Evolutionary conservation across 2,888 invertebrate genomes (phyloP).

Genomic region (Caenorhabditis sp.): DNA sequence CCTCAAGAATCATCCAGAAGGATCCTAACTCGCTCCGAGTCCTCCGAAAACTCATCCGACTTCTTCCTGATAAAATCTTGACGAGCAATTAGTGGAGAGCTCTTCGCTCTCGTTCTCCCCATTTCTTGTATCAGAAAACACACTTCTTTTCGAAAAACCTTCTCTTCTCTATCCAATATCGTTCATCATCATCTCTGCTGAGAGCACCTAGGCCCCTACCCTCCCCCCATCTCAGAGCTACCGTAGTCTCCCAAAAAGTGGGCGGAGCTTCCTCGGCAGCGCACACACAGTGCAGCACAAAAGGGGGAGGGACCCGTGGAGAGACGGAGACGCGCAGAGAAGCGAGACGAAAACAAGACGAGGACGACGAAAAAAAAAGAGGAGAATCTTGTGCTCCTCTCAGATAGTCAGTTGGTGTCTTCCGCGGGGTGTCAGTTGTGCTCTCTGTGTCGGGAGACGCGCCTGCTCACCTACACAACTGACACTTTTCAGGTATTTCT

Average conservation of each 20-base stretch:
- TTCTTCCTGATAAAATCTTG: slow-evolving; percentile 47
- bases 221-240: slow-evolving; percentile 2
- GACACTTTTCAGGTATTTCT: slow-evolving; percentile 37
- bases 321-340: background rate
- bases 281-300: slow-evolving; percentile 9
- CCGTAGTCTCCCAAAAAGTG: slow-evolving; percentile 23
- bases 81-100: slow-evolving; percentile 54
- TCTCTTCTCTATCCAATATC: background rate
- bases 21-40: background rate
- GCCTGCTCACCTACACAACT: slow-evolving; percentile 66
- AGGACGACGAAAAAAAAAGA: too few relatives aligned
- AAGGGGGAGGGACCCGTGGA: slow-evolving; percentile 32
- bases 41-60: background rate
- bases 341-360: background rate
- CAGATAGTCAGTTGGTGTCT: slow-evolving; percentile 34
- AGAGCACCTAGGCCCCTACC: background rate
- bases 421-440: slow-evolving; percentile 66
- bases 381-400: too few relatives aligned
- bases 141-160: background rate
- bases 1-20: too few relatives aligned
- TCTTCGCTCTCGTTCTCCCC: background rate
- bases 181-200: slow-evolving; percentile 12
- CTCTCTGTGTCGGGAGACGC: slow-evolving; percentile 27
- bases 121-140: too few relatives aligned
- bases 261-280: background rate